These are phyloP conservation scores for Drosophila diplacantha DNA, from an alignment of 2,888 invertebrate genomes.

Conservation along the genomic window DNA sequence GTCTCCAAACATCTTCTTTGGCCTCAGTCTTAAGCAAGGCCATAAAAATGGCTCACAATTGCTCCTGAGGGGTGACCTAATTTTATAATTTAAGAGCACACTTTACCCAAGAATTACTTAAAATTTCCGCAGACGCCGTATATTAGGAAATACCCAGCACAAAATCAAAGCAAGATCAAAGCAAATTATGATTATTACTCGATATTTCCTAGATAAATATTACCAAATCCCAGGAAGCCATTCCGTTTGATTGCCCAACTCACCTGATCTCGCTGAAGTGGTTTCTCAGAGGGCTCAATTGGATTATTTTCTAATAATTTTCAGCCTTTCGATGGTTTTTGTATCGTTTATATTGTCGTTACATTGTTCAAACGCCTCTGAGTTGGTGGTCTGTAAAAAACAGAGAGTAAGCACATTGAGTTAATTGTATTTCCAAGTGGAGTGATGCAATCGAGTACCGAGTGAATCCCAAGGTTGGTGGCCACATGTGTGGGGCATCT, in stretches of 20 bases:
- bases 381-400: constrained; percentile 26
- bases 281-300: neutral
- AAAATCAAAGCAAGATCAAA: constrained; percentile 31
- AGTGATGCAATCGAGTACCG: constrained; percentile 27
- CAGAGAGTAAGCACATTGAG: constrained; percentile 14
- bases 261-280: constrained; percentile 44
- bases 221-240: constrained; percentile 10
- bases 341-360: constrained; percentile 28
- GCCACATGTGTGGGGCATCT: constrained; percentile 35
- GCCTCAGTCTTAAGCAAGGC: neutral
- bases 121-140: neutral
- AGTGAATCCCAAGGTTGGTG: constrained; percentile 25
- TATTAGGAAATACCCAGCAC: neutral
- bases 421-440: constrained; percentile 11
- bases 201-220: neutral
- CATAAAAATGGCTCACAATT: constrained; percentile 6
- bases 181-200: constrained; percentile 21
- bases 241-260: constrained; percentile 21
- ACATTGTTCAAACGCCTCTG: constrained; percentile 42
- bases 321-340: constrained; percentile 12
- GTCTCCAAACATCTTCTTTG: neutral
- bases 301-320: constrained; percentile 11
- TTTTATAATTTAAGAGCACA: constrained; percentile 5
- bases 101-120: neutral
- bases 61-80: constrained; percentile 3